phyloP scores from a whole-genome alignment of 2,113 vertebrate genomes.

The Hypanus sabinus region DNA sequence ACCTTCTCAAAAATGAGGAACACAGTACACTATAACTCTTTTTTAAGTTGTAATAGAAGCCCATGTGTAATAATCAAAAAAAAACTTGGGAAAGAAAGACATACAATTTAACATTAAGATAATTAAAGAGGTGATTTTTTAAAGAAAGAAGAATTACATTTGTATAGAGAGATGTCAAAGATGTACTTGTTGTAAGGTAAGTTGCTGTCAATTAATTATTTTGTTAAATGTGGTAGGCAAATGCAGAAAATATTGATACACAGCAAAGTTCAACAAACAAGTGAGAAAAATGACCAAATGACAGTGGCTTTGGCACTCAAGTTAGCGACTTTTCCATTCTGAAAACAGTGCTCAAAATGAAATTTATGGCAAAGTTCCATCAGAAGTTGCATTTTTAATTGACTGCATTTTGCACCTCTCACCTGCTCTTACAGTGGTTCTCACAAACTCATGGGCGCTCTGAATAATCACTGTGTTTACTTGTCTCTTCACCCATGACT shows the following conservation, averaged over 20 bases:
- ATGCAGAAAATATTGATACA: background rate
- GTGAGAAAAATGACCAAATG: background rate
- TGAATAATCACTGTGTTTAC: background rate
- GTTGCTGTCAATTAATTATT: background rate
- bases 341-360: background rate
- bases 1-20: background rate
- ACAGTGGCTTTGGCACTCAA: background rate
- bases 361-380: background rate
- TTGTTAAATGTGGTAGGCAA: background rate
- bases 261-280: background rate
- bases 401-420: background rate
- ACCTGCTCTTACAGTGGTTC: background rate
- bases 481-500: background rate
- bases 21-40: background rate
- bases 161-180: background rate
- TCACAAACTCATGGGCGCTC: background rate
- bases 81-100: background rate
- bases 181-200: background rate
- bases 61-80: background rate
- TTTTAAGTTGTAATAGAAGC: background rate
- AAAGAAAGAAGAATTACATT: background rate
- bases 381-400: background rate
- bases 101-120: background rate
- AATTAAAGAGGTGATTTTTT: background rate
- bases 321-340: background rate